Base-by-base conservation (phyloP, 2,888 invertebrate genomes). In the Drepana falcataria region DNA sequence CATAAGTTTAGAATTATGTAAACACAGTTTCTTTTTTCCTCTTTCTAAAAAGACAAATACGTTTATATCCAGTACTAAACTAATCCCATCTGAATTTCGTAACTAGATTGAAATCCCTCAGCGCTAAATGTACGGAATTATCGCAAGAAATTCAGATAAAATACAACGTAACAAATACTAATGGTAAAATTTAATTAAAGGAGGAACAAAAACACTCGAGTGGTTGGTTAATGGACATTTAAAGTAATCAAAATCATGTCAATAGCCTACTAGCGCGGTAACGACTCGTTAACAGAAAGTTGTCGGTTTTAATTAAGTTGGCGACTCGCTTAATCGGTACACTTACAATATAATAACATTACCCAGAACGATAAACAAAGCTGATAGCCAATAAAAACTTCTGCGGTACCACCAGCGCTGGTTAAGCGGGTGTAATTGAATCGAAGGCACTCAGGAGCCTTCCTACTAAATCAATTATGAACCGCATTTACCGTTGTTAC, bases 381-480 rank as follows among this genome's bases (percentile, higher is more conserved):
- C 63, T 51, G 55, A 59, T 51, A 44, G 53, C 55, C 56, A 59
- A 62, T 66, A 69, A 66, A 49, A 71, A 69, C 58, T 68, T 65
- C 53, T 65, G 58, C 62, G 61, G 54, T 54, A 48, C 41, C 51
- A 34, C 40, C 34, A 59, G 61, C 52, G 49, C 53, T 58, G 62
- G 58, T 63, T 55, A 60, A 64, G 65, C 59, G 63, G 63, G 54
- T 58, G 59, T 73, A 73, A 75, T 75, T 69, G 67, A 63, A 69
- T 71, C 61, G 67, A 69, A 74, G 66, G 66, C 71, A 68, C 75
- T 73, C 67, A 61, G 60, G 55, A 56, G 54, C 58, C 57, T 60
- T 59, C 65, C 62, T 61, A 59, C 58, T 74, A 77, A 79, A 72
- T 80, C 69, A 76, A 79, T 78, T 81, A 77, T 64, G 63, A 66